These are phyloP conservation scores for Mustela nigripes DNA, from an alignment of 2,113 vertebrate genomes.

Conservation along the genomic window DNA sequence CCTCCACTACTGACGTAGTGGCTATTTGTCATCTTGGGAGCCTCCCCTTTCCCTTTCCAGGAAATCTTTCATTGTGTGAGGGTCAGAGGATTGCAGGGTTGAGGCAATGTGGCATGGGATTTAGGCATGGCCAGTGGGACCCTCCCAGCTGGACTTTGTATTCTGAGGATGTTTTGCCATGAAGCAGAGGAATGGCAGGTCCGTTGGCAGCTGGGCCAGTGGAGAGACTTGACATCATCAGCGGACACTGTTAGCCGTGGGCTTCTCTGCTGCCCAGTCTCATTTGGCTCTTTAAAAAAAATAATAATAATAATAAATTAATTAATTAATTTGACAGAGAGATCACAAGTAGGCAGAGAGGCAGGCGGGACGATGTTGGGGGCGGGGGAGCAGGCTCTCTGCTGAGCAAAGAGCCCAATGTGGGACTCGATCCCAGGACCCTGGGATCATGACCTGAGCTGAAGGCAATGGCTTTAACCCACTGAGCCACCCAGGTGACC, in stretches of 20 bases:
- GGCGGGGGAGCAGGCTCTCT: no score
- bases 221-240: fast-evolving
- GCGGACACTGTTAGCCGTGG: background rate
- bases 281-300: no score
- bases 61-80: background rate
- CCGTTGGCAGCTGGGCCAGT: fast-evolving
- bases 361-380: no score
- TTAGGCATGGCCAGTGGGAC: background rate
- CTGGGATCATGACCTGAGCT: no score
- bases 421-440: no score
- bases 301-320: no score
- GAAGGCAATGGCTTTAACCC: no score
- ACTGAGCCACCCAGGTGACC: no score
- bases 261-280: background rate
- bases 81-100: background rate
- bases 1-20: background rate
- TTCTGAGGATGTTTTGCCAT: background rate
- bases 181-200: background rate
- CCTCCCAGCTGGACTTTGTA: background rate
- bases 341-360: no score
- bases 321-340: no score
- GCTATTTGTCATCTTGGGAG: background rate
- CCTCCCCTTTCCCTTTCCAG: background rate
- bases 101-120: background rate
- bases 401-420: no score